Percentiles rank a stretch among this genome's conserved stretches.
These are phyloP conservation scores for Scaptodrosophila latifasciaeformis DNA, from an alignment of 2,888 invertebrate genomes.

Conservation along the genomic window DNA sequence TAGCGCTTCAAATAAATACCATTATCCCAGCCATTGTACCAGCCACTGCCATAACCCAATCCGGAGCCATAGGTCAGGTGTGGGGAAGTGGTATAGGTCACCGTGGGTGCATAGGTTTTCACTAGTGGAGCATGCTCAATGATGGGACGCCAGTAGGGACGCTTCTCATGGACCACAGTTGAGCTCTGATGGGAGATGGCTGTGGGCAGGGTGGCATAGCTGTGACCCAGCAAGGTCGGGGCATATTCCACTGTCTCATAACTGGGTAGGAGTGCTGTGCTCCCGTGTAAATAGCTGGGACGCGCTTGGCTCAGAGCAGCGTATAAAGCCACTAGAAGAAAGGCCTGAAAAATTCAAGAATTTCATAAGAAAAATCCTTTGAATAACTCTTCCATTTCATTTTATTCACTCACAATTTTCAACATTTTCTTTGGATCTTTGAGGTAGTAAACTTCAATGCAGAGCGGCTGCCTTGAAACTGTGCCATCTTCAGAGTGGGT, in stretches of 20 bases:
- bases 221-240: conserved; percentile 68
- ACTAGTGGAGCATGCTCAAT: conserved; percentile 61
- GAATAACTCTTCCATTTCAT: not conserved
- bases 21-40: conserved; percentile 54
- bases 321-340: conserved; percentile 24
- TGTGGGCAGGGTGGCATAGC: conserved; percentile 57
- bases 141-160: conserved; percentile 70
- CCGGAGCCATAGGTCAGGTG: conserved; percentile 31
- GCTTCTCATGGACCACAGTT: conserved; percentile 72
- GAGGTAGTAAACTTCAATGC: conserved; percentile 3
- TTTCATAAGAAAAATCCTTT: not conserved
- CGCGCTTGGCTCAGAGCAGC: conserved; percentile 41
- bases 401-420: conserved; percentile 57
- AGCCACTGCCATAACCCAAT: conserved; percentile 40
- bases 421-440: conserved; percentile 56
- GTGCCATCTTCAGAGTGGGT: conserved; percentile 23
- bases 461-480: conserved; percentile 36
- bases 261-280: conserved; percentile 30
- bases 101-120: conserved; percentile 42
- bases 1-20: conserved; percentile 47
- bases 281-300: conserved; percentile 55
- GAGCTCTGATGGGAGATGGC: conserved; percentile 73
- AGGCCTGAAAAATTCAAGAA: conserved; percentile 25
- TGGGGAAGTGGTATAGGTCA: conserved; percentile 27
- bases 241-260: conserved; percentile 63